phyloP scores from a whole-genome alignment of 2,888 invertebrate genomes.

The Troides aeacus region DNA sequence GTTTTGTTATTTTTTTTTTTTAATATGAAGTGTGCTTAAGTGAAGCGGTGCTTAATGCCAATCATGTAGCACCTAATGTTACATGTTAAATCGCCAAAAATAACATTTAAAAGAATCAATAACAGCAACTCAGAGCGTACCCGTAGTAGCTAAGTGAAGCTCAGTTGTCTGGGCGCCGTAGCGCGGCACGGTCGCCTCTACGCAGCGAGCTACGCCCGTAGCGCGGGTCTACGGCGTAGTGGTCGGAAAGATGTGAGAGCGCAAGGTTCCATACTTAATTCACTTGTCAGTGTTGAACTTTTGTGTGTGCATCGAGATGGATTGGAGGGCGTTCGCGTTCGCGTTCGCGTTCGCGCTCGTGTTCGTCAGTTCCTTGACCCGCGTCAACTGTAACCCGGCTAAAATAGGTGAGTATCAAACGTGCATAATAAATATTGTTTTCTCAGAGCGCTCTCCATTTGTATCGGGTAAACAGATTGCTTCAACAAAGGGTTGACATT shows the following conservation, averaged over 20 bases:
- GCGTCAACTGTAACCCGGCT: conserved; percentile 64
- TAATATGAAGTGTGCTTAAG: too few species aligned
- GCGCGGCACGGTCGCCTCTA: conserved; percentile 52
- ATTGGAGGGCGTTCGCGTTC: conserved; percentile 50
- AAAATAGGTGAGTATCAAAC: conserved; percentile 71
- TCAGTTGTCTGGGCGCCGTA: conserved; percentile 69
- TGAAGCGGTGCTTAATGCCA: conserved; percentile 9
- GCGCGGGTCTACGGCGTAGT: conserved; percentile 41
- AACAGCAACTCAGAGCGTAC: conserved; percentile 58
- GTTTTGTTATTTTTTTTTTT: too few species aligned
- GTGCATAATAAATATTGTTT: conserved; percentile 59
- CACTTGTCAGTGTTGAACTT: conserved; percentile 41
- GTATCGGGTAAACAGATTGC: too few species aligned
- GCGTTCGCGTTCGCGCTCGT: conserved; percentile 36
- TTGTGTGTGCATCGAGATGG: conserved; percentile 54
- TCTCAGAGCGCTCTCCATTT: conserved; percentile 33
- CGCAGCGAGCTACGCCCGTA: conserved; percentile 31
- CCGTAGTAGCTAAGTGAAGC: conserved; percentile 45
- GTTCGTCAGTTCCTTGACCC: conserved; percentile 46
- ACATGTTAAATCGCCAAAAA: conserved; percentile 73
- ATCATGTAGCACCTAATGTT: conserved; percentile 37
- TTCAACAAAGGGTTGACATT: too few species aligned
- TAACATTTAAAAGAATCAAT: conserved; percentile 79
- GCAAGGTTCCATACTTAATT: conserved; percentile 40
- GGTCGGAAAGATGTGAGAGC: conserved; percentile 54